phyloP scores from a whole-genome alignment of 2,113 vertebrate genomes.

The Procavia capensis region DNA sequence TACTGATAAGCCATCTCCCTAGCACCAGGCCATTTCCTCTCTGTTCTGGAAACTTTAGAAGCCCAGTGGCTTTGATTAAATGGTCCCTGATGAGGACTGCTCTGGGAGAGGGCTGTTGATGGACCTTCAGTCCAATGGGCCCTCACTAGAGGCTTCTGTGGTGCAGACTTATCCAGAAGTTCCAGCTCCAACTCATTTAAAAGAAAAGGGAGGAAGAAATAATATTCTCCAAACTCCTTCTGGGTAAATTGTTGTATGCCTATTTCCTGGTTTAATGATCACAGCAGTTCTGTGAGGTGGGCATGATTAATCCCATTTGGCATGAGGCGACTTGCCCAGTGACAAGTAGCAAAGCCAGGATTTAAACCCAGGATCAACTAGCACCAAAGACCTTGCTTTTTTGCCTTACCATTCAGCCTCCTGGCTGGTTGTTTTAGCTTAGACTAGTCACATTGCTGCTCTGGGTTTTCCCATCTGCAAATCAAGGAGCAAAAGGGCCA shows the following conservation, averaged over 20 bases:
- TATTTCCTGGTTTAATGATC: not conserved
- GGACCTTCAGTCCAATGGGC: not conserved
- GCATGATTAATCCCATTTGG: not conserved
- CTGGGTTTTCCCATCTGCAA: not conserved
- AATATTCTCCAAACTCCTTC: not conserved
- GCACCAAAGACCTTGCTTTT: not conserved
- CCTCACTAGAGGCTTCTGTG: rapidly evolving
- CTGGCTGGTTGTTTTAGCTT: not conserved
- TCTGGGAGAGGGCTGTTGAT: not conserved
- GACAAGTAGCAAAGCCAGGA: not conserved
- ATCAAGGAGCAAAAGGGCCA: not conserved
- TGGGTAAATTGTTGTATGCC: rapidly evolving
- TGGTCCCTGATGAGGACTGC: not conserved
- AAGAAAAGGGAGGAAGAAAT: not conserved
- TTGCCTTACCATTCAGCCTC: not conserved
- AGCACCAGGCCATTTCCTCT: conserved; percentile 20
- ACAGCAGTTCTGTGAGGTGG: rapidly evolving
- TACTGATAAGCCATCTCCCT: conserved; percentile 5
- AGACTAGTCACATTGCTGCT: not conserved
- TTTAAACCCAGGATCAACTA: not conserved
- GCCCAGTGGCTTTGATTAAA: not conserved
- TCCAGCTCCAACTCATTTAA: too few relatives aligned
- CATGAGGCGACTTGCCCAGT: not conserved
- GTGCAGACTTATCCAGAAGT: not conserved
- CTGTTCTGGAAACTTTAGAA: conserved; percentile 30